These are phyloP conservation scores for Ferdinandea cuprea DNA, from an alignment of 2,888 invertebrate species.

Conservation along the genomic window DNA sequence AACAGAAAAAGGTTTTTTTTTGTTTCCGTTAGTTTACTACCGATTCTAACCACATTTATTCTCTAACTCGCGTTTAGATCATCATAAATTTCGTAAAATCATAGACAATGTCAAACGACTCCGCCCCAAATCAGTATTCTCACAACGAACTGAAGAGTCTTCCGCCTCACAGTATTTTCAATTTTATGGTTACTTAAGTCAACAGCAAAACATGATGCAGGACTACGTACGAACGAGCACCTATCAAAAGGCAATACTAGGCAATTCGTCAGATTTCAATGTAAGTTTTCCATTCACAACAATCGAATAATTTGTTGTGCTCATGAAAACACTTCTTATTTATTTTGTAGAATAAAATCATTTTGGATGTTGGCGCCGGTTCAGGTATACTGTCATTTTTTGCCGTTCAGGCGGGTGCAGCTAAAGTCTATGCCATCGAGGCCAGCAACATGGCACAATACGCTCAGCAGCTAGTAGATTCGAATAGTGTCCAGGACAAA, in stretches of 20 bases:
- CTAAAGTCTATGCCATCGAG: constrained; percentile 99
- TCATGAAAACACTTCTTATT: not conserved
- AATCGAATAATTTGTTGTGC: not conserved
- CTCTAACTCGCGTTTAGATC: too few relatives aligned
- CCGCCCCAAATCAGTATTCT: constrained; percentile 91
- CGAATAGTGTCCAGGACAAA: constrained; percentile 94
- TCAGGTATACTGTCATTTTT: constrained; percentile 99
- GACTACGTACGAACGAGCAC: constrained; percentile 99
- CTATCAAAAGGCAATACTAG: constrained; percentile 97
- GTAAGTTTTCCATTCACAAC: too few relatives aligned
- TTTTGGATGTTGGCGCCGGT: constrained; percentile 99
- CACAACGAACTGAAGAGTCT: constrained; percentile 97
- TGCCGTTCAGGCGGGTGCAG: constrained; percentile 98
- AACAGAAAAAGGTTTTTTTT: constrained; percentile 78
- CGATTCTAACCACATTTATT: too few relatives aligned
- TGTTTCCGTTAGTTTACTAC: not conserved
- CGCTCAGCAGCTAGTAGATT: constrained; percentile 94
- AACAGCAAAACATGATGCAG: constrained; percentile 99
- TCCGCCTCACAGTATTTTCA: constrained; percentile 99
- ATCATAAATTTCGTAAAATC: constrained; percentile 81
- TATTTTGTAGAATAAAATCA: constrained; percentile 89
- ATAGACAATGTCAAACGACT: constrained; percentile 82
- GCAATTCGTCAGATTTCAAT: constrained; percentile 95
- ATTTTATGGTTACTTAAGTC: constrained; percentile 99
- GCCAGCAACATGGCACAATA: constrained; percentile 99